phyloP scores from a whole-genome alignment of 2,888 invertebrate genomes.

The Epistrophe grossulariae region DNA sequence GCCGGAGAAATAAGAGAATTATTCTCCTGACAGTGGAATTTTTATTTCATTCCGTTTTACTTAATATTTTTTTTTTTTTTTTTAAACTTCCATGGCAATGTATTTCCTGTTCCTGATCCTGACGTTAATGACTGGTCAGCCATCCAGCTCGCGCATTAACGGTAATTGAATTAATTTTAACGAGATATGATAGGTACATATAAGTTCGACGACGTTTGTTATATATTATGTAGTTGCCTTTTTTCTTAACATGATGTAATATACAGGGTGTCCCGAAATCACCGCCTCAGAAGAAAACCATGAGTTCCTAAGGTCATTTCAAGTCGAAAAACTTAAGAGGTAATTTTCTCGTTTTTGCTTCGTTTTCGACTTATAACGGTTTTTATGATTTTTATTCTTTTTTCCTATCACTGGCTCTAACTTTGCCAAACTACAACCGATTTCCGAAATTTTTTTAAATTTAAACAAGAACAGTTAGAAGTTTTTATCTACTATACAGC shows the following conservation, averaged over 20 bases:
- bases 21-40: constrained; percentile 18
- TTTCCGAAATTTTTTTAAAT: too few species aligned
- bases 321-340: too few species aligned
- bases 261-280: too few species aligned
- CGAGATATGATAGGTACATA: constrained; percentile 68
- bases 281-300: too few species aligned
- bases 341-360: too few species aligned
- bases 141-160: constrained; percentile 49
- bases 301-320: too few species aligned
- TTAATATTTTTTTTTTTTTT: neutral
- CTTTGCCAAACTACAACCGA: too few species aligned
- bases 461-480: too few species aligned
- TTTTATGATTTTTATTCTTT: too few species aligned
- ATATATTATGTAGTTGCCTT: neutral
- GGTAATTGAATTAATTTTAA: constrained; percentile 74
- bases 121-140: constrained; percentile 52
- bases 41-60: constrained; percentile 46
- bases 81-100: constrained; percentile 40
- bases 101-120: constrained; percentile 39
- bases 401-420: too few species aligned
- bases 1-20: constrained; percentile 36
- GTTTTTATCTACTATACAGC: too few species aligned
- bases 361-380: too few species aligned
- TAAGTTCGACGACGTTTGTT: constrained; percentile 53
- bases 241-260: neutral